Evolutionary conservation across 2,888 invertebrate genomes (phyloP).

Genomic region (Bugula neritina): DNA sequence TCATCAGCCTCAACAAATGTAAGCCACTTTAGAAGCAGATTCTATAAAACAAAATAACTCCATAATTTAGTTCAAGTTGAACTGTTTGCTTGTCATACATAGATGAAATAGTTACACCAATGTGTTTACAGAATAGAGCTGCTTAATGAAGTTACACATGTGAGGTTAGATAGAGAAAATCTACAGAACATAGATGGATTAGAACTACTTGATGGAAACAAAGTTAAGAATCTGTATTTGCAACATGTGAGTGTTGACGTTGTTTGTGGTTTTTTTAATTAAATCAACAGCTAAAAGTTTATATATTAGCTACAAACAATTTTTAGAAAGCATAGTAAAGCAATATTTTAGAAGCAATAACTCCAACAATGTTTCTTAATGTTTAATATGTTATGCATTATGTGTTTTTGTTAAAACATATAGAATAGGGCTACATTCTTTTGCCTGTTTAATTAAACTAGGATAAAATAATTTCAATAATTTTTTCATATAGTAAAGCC

Average conservation of each 20-base stretch:
- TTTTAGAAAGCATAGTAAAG: neutral
- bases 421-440: no score
- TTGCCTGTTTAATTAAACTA: no score
- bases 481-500: no score
- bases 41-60: no score
- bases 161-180: slow-evolving; percentile 45
- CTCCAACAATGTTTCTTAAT: no score
- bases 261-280: neutral
- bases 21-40: neutral
- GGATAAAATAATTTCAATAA: no score
- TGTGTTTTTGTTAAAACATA: no score
- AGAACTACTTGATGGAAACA: slow-evolving; percentile 40
- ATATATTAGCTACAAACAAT: no score
- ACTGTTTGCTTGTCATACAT: no score
- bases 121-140: slow-evolving; percentile 35
- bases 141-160: slow-evolving; percentile 41
- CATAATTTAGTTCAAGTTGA: no score
- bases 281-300: neutral
- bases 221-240: slow-evolving; percentile 44
- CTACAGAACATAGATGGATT: slow-evolving; percentile 42
- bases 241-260: slow-evolving; percentile 36
- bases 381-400: no score
- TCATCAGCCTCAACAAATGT: neutral
- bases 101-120: no score
- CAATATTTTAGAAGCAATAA: neutral